Evolutionary conservation across 2,113 vertebrate species (phyloP), one percentile per base, ranked within the genome.

Genomic region (Neoarius graeffei): DNA sequence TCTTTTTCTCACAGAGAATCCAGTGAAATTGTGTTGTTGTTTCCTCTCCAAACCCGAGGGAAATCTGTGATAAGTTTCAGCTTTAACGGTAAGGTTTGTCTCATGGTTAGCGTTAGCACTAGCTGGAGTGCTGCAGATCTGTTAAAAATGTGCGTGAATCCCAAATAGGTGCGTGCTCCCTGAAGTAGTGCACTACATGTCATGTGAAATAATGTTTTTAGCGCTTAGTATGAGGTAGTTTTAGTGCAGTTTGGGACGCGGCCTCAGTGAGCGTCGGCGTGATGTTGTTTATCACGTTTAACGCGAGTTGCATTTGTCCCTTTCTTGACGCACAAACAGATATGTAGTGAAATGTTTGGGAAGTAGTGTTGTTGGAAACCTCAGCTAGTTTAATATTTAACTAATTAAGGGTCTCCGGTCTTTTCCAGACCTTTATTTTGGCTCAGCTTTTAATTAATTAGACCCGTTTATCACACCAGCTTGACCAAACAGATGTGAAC

Each of bases 41-140:
- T 42, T 56, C 50, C n/a, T 79, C 17, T 7, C 56, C 35, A 59
- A 1, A 7, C 30, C 66, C 25, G 11, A 10, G 60, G 48, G 14
- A 57, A 1, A 9, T 67, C 69, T 67, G 7, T 35, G 9, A 25
- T n/a, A 27, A 15, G 27, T 56, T 81, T 86, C 48, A 25, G n/a
- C 54, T 23, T 30, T 86, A 54, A 57, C 25, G 85, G 85, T 86
- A 69, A 81, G 50, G 0, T 35, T 86, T 35, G 48, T 54, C 52
- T 19, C 25, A 13, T 3, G 7, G 19, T 50, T 66, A 54, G 56
- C 59, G n/a, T 52, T 69, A 54, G 83, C 83, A 35, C 2, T 35
- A 35, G 35, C 9, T 84, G 13, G 23, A 6, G 0, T 54, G n/a
- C 19, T 25, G 54, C 7, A 10, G 57, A 19, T 14, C 14, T 50